Conservation (phyloP, 53 echinoderm and acorn worm species). For the Glandiceps talaboti region DNA sequence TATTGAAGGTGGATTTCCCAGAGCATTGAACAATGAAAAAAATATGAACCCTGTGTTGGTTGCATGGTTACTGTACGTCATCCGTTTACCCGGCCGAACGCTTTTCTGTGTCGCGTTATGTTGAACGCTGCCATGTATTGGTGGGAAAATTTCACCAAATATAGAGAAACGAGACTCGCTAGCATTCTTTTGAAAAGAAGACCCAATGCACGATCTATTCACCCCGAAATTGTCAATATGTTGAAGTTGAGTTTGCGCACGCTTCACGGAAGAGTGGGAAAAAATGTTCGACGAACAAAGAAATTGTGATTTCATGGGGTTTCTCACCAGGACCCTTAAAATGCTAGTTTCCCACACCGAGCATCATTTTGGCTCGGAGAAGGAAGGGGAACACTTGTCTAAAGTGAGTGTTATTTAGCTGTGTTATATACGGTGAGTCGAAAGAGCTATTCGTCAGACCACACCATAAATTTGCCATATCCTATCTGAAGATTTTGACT, state of each 20-base stretch:
- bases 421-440: no score
- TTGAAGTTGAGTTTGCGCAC: not conserved
- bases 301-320: not conserved
- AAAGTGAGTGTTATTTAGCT: no score
- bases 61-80: not conserved
- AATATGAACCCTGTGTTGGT: not conserved
- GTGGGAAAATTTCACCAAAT: not conserved
- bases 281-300: not conserved
- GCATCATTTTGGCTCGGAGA: not conserved
- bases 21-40: not conserved
- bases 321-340: not conserved
- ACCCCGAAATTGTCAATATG: not conserved
- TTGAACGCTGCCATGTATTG: not conserved
- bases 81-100: not conserved
- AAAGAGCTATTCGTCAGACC: no score
- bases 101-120: not conserved
- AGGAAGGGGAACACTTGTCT: not conserved
- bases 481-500: no score
- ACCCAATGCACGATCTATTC: not conserved
- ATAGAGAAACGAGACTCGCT: not conserved
- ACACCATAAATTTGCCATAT: no score
- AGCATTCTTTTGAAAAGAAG: not conserved
- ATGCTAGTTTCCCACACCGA: not conserved
- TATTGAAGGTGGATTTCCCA: not conserved
- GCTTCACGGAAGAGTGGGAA: constrained; percentile 1